Base-by-base conservation (phyloP, 2,888 invertebrate genomes). In the Chymomyza amoena region DNA sequence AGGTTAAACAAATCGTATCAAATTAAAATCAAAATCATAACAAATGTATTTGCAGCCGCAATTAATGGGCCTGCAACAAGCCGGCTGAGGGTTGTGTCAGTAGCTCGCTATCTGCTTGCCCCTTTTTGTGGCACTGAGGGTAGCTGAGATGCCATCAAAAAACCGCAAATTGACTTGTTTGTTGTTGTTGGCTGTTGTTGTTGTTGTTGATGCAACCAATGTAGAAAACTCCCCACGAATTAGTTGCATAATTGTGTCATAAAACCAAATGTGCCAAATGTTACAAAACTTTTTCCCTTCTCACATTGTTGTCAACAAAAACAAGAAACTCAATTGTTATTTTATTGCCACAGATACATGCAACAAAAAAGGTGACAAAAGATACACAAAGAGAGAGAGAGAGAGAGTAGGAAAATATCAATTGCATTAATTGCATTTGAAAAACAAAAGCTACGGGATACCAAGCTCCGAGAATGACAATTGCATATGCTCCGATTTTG, bases 231-330 rank as follows among this genome's bases (percentile, higher is more conserved):
- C 86, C 88, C 89, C 89, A 81, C 86, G 85, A 90, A 89, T 89
- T 89, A 88, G 84, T 81, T 78, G 81, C 84, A 78, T 90, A 90
- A 91, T 91, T 91, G 90, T 83, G 87, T 90, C 82, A 90, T 91
- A 91, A 91, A 91, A 90, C 85, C 91, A 90, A 90, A 91, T 91
- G 90, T 91, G 90, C 90, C 90, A 90, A 89, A 89, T 90, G 88
- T 69, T 86, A 81, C 39, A 63, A 54, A 83, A 84, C 67, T 72
- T 72, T 67, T 65, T 64, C 59, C 67, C 50, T 28, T 54, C 54
- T 54, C 54, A 16, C 54, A 16, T 54, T 54, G 54, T 54, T 20
- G 16, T 16, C 54, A 20, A 54, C 54, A 54, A 54, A 54, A 54
- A 54, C 54, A 54, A 54, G 18, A 15, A 54, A 54, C 54, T 54